These are phyloP conservation scores for Gallinago jamesoni DNA, from an alignment of 2,113 vertebrate species.

Conservation along the genomic window DNA sequence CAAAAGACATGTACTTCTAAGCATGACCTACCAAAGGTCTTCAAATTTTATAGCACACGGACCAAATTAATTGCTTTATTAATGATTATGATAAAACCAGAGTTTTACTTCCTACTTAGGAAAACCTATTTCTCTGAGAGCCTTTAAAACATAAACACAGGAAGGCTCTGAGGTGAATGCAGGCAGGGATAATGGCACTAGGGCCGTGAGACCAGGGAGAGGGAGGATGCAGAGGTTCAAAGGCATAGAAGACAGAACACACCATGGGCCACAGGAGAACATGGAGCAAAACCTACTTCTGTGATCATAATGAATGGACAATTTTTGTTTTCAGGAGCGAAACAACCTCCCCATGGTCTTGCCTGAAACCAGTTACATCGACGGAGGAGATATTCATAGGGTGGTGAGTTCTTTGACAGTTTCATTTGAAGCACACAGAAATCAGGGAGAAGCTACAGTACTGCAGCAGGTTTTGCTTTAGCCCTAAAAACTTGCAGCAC, in stretches of 20 bases:
- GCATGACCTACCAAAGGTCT: constrained; percentile 46
- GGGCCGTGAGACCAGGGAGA: accelerated
- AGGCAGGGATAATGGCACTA: not conserved
- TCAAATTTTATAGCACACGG: not conserved
- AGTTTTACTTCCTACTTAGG: not conserved
- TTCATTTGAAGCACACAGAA: not conserved
- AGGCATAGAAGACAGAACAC: not conserved
- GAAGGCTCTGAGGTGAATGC: not conserved
- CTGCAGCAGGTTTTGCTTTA: not conserved
- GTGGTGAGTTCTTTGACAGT: not conserved
- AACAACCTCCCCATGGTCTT: not conserved
- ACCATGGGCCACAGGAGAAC: not conserved
- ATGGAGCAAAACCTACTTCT: not conserved
- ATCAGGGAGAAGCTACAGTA: not conserved
- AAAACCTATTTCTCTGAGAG: not conserved
- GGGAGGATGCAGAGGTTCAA: not conserved
- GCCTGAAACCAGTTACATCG: not conserved
- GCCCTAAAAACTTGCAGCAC: not conserved
- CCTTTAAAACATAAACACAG: not conserved
- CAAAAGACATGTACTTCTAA: constrained; percentile 42
- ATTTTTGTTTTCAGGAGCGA: not conserved
- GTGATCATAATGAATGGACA: not conserved
- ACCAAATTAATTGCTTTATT: constrained; percentile 58
- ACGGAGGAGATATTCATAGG: not conserved
- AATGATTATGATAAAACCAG: constrained; percentile 40